These are phyloP conservation scores for Callitettix versicolor DNA, from an alignment of 1,140 invertebrate species.

Conservation along the genomic window DNA sequence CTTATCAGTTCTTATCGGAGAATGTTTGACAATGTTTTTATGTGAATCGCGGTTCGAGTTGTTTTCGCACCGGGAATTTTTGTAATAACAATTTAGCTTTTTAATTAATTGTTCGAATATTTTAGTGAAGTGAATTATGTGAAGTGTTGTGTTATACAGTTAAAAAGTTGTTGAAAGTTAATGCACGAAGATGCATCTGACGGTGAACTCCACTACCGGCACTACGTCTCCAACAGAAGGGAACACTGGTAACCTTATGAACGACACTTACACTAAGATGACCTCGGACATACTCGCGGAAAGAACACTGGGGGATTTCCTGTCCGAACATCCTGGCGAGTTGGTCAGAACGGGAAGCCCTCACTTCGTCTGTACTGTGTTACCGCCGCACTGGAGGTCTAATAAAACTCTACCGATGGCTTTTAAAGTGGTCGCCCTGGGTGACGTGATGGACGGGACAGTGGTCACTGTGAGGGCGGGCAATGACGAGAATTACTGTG, in stretches of 20 bases:
- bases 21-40: too few species aligned
- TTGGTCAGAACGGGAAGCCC: conserved; percentile 86
- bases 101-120: too few species aligned
- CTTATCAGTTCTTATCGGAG: too few species aligned
- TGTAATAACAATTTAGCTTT: too few species aligned
- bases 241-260: conserved; percentile 41
- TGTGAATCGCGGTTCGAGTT: too few species aligned
- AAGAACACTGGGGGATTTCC: conserved; percentile 75
- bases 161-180: too few species aligned
- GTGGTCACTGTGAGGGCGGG: conserved; percentile 90
- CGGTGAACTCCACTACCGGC: conserved; percentile 33
- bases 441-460: conserved; percentile 89
- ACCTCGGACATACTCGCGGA: conserved; percentile 77
- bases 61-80: too few species aligned
- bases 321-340: conserved; percentile 85
- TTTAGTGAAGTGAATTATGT: too few species aligned
- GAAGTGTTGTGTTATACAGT: too few species aligned
- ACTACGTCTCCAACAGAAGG: conserved; percentile 36
- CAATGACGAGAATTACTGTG: conserved; percentile 95
- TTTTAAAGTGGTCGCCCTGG: conserved; percentile 85
- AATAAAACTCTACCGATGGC: conserved; percentile 93
- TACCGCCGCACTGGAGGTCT: conserved; percentile 92
- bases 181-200: conserved; percentile 35
- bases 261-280: conserved; percentile 81
- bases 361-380: conserved; percentile 81